phyloP scores from a whole-genome alignment of 2,797 vertebrate genomes.

The Enteromius argenteus region DNA sequence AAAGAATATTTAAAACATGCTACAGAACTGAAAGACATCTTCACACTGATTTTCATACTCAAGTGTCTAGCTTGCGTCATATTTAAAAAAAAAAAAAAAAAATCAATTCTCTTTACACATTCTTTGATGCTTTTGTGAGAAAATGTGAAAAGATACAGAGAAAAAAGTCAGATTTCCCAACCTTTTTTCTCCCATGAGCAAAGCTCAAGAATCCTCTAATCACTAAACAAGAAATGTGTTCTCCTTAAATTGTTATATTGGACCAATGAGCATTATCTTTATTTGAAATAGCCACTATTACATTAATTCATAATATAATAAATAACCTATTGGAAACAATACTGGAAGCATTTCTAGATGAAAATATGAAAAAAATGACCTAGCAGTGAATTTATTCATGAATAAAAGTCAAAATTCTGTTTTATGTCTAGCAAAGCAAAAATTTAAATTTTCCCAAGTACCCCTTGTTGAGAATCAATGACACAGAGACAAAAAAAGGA shows the following conservation, averaged over 20 bases:
- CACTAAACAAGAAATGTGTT: not conserved
- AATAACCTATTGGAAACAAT: not conserved
- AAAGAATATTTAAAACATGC: constrained; percentile 41
- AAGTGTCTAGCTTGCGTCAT: constrained; percentile 63
- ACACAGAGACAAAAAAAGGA: not conserved
- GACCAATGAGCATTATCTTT: not conserved
- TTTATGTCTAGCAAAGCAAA: constrained; percentile 5
- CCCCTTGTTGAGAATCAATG: not conserved
- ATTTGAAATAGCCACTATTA: not conserved
- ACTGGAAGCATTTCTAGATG: not conserved
- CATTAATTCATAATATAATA: not conserved
- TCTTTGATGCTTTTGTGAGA: not conserved
- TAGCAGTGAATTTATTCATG: not conserved
- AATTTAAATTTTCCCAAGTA: not conserved
- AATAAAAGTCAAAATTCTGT: not conserved
- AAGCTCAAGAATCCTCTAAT: not conserved
- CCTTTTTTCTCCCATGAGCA: not conserved
- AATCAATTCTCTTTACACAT: not conserved
- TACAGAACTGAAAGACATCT: constrained; percentile 35
- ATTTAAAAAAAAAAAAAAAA: constrained; percentile 16
- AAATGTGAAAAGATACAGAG: not conserved
- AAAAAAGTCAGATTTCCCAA: not conserved
- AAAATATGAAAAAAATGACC: not conserved
- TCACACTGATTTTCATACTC: constrained; percentile 12
- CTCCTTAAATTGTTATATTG: not conserved